phyloP scores from a whole-genome alignment of 1,140 invertebrate species.

The Halictus rubicundus region DNA sequence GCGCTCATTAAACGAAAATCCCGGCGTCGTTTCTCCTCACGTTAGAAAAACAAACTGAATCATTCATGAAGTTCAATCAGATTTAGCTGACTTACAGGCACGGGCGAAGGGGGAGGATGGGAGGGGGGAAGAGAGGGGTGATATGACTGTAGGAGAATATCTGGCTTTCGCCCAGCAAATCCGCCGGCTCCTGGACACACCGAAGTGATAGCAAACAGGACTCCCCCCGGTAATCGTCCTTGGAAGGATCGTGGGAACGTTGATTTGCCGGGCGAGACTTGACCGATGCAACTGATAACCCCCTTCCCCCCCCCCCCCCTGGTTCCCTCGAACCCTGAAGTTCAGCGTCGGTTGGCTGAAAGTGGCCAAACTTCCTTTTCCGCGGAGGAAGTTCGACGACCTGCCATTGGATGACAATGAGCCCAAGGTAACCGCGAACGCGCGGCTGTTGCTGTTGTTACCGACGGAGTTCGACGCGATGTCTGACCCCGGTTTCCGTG shows the following conservation, averaged over 20 bases:
- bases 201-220: constrained; percentile 19
- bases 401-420: constrained; percentile 56
- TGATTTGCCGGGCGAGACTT: constrained; percentile 44
- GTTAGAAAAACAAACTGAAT: neutral
- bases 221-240: neutral
- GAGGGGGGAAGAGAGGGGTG: no score
- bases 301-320: constrained; percentile 8
- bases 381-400: constrained; percentile 52
- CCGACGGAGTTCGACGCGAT: constrained; percentile 45
- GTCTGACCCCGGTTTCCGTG: constrained; percentile 50
- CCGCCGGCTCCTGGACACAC: neutral
- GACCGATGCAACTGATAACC: constrained; percentile 42
- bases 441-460: constrained; percentile 39
- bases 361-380: constrained; percentile 60
- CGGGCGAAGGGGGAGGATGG: no score
- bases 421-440: constrained; percentile 53
- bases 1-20: no score
- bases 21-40: no score
- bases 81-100: neutral
- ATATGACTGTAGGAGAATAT: neutral
- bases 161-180: neutral
- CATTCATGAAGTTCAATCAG: neutral
- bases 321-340: constrained; percentile 9
- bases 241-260: constrained; percentile 14
- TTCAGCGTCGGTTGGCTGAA: constrained; percentile 26